phyloP scores from a whole-genome alignment of 1,140 invertebrate genomes.

The Aphis craccivora region DNA sequence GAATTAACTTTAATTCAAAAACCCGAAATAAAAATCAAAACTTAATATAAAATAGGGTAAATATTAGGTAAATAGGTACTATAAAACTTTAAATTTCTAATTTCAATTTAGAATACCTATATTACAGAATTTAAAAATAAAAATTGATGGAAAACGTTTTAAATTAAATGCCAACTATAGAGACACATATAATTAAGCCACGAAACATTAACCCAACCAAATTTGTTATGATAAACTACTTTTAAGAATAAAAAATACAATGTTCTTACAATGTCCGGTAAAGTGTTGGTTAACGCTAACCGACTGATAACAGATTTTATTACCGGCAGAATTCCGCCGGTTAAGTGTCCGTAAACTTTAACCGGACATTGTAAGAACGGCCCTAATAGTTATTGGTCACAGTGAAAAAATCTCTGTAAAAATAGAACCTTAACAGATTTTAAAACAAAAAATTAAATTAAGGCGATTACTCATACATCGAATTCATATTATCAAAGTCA shows the following conservation, averaged over 20 bases:
- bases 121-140: background rate
- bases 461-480: background rate
- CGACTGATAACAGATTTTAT: too few relatives aligned
- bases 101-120: background rate
- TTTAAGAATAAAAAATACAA: background rate
- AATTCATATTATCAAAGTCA: background rate
- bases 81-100: background rate
- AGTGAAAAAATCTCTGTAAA: too few relatives aligned
- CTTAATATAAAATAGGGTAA: too few relatives aligned
- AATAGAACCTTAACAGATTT: background rate
- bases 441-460: background rate
- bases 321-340: too few relatives aligned
- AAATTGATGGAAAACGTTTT: background rate
- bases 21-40: background rate
- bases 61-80: too few relatives aligned
- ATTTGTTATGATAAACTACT: background rate
- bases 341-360: too few relatives aligned
- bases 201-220: background rate
- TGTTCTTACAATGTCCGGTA: too few relatives aligned
- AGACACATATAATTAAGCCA: background rate
- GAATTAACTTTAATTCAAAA: background rate
- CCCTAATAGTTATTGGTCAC: background rate
- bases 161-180: background rate
- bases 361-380: too few relatives aligned
- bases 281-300: too few relatives aligned